Percentiles rank a stretch among this genome's conserved stretches.
Conservation (phyloP, 2,888 invertebrate genomes). For the Xylocampa areola region DNA sequence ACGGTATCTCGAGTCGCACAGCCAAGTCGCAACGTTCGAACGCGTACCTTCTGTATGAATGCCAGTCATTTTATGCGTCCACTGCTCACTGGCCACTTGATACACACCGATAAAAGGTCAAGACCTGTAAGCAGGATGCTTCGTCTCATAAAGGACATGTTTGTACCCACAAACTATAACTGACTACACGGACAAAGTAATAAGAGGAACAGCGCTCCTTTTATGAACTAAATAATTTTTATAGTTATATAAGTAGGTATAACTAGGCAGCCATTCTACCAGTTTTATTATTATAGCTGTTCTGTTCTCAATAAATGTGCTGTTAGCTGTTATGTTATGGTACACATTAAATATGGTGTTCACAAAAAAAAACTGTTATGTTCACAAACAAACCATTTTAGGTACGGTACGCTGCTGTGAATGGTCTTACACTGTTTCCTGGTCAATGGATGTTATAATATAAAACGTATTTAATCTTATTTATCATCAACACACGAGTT, state of each 20-base stretch:
- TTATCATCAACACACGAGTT: constrained; percentile 16
- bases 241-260: constrained; percentile 5
- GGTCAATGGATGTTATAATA: no score
- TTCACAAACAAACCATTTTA: no score
- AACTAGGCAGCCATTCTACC: constrained; percentile 15
- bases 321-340: constrained; percentile 21
- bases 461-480: no score
- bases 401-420: no score
- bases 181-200: constrained; percentile 61
- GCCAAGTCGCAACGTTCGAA: constrained; percentile 26
- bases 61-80: constrained; percentile 72
- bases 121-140: constrained; percentile 78
- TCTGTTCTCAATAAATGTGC: constrained; percentile 32
- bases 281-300: constrained; percentile 47
- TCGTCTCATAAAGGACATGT: constrained; percentile 75
- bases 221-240: constrained; percentile 39
- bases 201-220: constrained; percentile 39
- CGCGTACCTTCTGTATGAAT: constrained; percentile 61
- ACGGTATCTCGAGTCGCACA: constrained; percentile 28
- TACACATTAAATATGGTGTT: no score
- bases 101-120: constrained; percentile 81
- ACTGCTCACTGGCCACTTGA: constrained; percentile 72
- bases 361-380: no score
- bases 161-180: constrained; percentile 67
- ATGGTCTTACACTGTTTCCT: no score